These are phyloP conservation scores for Leptogaster cylindrica DNA, from an alignment of 2,888 invertebrate genomes.

Conservation along the genomic window DNA sequence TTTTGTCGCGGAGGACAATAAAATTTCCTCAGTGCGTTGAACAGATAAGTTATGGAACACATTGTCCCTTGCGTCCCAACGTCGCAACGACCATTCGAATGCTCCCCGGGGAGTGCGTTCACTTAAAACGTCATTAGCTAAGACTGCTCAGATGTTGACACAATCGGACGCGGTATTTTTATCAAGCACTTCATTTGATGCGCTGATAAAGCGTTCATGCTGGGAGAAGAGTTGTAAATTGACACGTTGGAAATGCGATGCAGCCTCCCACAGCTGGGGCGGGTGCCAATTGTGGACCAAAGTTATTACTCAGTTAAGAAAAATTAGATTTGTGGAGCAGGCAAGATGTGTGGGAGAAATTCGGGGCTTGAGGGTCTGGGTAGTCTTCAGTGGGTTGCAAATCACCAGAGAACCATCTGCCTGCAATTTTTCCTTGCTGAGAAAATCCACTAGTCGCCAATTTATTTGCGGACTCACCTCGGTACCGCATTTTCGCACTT, in stretches of 20 bases:
- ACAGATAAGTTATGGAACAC: too few relatives aligned
- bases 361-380: too few relatives aligned
- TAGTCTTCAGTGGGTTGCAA: too few relatives aligned
- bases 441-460: too few relatives aligned
- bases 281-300: too few relatives aligned
- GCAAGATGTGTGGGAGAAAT: too few relatives aligned
- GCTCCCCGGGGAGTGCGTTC: slow-evolving; percentile 5
- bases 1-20: slow-evolving; percentile 8
- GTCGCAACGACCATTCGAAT: not conserved
- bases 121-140: slow-evolving; percentile 29
- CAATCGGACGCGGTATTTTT: slow-evolving; percentile 16
- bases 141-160: slow-evolving; percentile 18
- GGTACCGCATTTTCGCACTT: not conserved
- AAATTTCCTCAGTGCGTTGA: slow-evolving; percentile 17
- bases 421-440: too few relatives aligned
- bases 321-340: too few relatives aligned
- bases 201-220: not conserved
- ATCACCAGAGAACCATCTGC: too few relatives aligned
- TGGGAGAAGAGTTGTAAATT: not conserved
- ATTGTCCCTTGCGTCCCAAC: slow-evolving; percentile 3
- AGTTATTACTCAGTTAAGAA: too few relatives aligned
- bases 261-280: too few relatives aligned
- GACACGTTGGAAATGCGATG: not conserved
- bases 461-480: too few relatives aligned
- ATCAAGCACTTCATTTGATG: not conserved